Evolutionary conservation across 1,140 invertebrate genomes (phyloP).

Genomic region (Mizuhopecten yessoensis): DNA sequence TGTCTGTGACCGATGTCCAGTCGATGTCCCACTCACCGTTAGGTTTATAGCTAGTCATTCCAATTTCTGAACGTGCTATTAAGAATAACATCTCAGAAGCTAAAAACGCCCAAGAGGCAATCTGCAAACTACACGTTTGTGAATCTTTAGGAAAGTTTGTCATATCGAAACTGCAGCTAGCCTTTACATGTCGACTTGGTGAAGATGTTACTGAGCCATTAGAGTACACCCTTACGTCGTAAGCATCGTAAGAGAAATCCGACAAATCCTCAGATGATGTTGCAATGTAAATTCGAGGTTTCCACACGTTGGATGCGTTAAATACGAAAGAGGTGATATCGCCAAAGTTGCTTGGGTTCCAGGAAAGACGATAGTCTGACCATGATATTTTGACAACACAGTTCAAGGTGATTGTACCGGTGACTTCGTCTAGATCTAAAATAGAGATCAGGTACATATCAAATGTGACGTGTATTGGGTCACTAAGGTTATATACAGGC

Average conservation of each 20-base stretch:
- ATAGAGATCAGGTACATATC: not conserved
- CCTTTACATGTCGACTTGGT: slow-evolving; percentile 50
- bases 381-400: not conserved
- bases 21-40: slow-evolving; percentile 49
- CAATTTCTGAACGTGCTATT: not conserved
- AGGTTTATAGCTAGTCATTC: slow-evolving; percentile 45
- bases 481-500: slow-evolving; percentile 3
- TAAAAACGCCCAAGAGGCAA: slow-evolving; percentile 43
- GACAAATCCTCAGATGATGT: too few relatives aligned
- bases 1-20: not conserved
- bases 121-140: slow-evolving; percentile 49
- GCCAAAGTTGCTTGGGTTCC: slow-evolving; percentile 15
- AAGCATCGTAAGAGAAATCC: too few relatives aligned
- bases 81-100: slow-evolving; percentile 40
- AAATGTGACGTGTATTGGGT: not conserved
- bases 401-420: not conserved
- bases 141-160: slow-evolving; percentile 54
- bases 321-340: not conserved
- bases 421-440: slow-evolving; percentile 37
- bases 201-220: not conserved
- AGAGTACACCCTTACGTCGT: too few relatives aligned
- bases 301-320: too few relatives aligned
- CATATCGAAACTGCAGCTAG: slow-evolving; percentile 52
- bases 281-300: too few relatives aligned
- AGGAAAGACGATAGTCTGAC: slow-evolving; percentile 38